Evolutionary conservation across 2,797 vertebrate species (phyloP).

Genomic region (Chaenodraco wilsoni): DNA sequence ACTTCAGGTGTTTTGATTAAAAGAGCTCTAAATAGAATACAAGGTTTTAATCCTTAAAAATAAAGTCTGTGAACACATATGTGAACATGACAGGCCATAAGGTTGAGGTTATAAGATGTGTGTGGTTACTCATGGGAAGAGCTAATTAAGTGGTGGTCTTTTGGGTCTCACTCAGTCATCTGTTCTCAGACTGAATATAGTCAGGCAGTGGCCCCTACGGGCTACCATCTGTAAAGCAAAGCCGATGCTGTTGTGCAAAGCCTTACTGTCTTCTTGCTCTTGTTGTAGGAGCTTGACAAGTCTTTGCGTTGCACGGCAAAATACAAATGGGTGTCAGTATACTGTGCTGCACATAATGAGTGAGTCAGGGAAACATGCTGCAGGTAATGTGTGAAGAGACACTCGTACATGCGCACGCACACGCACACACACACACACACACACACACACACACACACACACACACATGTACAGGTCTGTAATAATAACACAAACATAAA

Average conservation of each 20-base stretch:
- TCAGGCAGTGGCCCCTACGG: constrained; percentile 81
- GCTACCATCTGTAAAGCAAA: constrained; percentile 73
- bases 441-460: background rate
- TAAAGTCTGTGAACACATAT: constrained; percentile 27
- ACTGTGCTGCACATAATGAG: constrained; percentile 55
- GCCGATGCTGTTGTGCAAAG: constrained; percentile 52
- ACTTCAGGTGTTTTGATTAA: constrained; percentile 37
- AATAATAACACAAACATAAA: constrained; percentile 22
- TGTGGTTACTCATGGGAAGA: constrained; percentile 53
- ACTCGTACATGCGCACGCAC: constrained; percentile 20
- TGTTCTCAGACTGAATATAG: constrained; percentile 61
- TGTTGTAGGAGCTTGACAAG: constrained; percentile 46
- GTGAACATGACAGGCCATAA: constrained; percentile 31
- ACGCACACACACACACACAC: no score
- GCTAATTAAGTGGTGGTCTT: constrained; percentile 60
- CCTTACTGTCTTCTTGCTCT: constrained; percentile 36
- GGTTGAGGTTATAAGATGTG: constrained; percentile 50
- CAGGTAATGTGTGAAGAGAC: constrained; percentile 56
- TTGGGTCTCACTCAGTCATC: constrained; percentile 45
- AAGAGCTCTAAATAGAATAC: constrained; percentile 18
- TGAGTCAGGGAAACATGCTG: constrained; percentile 61
- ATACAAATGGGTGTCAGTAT: constrained; percentile 58
- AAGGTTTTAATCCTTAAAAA: constrained; percentile 47
- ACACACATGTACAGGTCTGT: background rate
- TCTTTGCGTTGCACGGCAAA: constrained; percentile 39